These are phyloP conservation scores for Tricholauxania praeusta DNA, from an alignment of 2,888 invertebrate species.

Conservation along the genomic window DNA sequence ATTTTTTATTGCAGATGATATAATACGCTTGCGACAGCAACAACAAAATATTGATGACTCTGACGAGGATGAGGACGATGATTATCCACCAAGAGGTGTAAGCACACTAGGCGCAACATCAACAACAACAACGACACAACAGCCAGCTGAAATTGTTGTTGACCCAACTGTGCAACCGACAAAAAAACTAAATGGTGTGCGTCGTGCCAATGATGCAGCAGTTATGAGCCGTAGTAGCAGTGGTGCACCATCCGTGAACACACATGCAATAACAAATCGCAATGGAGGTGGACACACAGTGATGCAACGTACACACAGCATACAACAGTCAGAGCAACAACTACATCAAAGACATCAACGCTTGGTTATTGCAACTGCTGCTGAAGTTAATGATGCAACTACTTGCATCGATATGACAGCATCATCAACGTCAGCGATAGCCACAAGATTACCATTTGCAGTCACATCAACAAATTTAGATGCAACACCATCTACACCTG, in stretches of 20 bases:
- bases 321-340: constrained; percentile 29
- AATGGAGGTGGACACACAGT: background rate
- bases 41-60: constrained; percentile 68
- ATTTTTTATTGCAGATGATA: constrained; percentile 48
- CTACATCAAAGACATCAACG: background rate
- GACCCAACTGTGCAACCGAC: constrained; percentile 43
- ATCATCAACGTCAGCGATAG: background rate
- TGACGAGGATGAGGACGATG: constrained; percentile 65
- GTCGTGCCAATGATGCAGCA: constrained; percentile 41
- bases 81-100: constrained; percentile 1
- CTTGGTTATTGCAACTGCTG: constrained; percentile 1
- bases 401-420: background rate
- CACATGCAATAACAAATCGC: background rate
- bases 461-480: too few relatives aligned
- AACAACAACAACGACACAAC: constrained; percentile 11
- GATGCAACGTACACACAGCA: constrained; percentile 9
- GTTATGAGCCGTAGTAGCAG: constrained; percentile 38
- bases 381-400: constrained; percentile 13
- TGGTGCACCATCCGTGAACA: constrained; percentile 33
- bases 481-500: background rate
- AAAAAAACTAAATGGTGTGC: constrained; percentile 43
- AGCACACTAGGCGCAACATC: background rate
- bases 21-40: constrained; percentile 71
- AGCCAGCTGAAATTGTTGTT: constrained; percentile 20
- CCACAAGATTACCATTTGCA: background rate